Evolutionary conservation across 53 echinoderm and acorn worm genomes (phyloP).

Genomic region (Paelopatides confundens): DNA sequence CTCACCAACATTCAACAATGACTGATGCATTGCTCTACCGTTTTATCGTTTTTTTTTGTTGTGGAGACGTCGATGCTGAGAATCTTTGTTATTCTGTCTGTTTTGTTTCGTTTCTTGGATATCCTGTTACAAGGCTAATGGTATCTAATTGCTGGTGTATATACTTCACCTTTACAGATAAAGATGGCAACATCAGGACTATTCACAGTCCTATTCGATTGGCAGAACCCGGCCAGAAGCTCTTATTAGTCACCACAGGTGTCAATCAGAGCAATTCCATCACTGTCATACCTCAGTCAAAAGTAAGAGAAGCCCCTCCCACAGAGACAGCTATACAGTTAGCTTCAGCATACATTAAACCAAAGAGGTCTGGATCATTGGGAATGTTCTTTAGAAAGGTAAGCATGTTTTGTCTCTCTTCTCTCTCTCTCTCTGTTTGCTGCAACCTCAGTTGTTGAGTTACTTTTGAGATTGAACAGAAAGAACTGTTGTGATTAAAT

Average conservation of each 20-base stretch:
- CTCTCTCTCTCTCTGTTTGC: neutral
- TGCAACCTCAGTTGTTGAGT: too few species aligned
- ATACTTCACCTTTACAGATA: constrained; percentile 25
- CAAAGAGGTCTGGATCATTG: constrained; percentile 90
- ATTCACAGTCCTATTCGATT: constrained; percentile 68
- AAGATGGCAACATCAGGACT: constrained; percentile 75
- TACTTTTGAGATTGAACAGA: too few species aligned
- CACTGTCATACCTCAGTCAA: neutral
- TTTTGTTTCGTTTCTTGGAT: too few species aligned
- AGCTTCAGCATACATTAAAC: constrained; percentile 41
- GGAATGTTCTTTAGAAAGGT: constrained; percentile 99
- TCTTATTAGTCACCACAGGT: constrained; percentile 5
- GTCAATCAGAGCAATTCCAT: neutral
- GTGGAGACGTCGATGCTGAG: too few species aligned
- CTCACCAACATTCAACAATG: too few species aligned
- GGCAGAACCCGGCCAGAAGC: constrained; percentile 39
- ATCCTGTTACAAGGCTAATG: too few species aligned
- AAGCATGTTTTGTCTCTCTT: neutral
- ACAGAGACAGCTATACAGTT: neutral
- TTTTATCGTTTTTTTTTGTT: neutral
- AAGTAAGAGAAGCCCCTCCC: neutral
- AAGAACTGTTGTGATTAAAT: too few species aligned
- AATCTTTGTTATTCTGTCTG: too few species aligned
- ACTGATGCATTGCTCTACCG: too few species aligned
- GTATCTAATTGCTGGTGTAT: too few species aligned